Percentiles rank a stretch among this genome's conserved stretches.
Evolutionary conservation across 2,113 vertebrate species (phyloP).

Genomic region (Hystrix cristata): DNA sequence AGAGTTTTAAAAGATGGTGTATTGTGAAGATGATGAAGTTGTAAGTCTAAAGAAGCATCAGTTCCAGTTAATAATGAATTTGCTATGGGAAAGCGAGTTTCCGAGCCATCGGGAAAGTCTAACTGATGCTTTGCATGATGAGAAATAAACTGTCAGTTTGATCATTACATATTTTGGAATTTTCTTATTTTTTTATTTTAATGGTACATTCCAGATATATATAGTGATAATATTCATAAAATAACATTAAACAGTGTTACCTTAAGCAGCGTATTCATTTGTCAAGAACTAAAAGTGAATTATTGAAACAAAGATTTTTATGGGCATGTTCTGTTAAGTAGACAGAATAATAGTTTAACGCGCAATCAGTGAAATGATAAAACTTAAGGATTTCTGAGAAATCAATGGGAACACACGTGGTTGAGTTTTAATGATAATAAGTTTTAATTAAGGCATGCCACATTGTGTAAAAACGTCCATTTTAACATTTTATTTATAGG

Average conservation of each 20-base stretch:
- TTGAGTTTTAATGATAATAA: neutral
- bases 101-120: neutral
- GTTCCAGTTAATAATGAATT: neutral
- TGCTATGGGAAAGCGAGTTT: neutral
- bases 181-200: neutral
- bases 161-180: neutral
- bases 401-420: neutral
- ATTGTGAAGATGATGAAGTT: neutral
- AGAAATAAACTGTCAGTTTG: neutral
- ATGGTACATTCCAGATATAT: too few species aligned
- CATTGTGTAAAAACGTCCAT: neutral
- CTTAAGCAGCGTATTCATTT: neutral
- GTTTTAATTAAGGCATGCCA: neutral
- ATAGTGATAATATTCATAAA: neutral
- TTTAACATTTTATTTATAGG: neutral
- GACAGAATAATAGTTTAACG: neutral
- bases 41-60: neutral
- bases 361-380: neutral
- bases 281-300: neutral
- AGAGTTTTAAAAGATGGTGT: neutral
- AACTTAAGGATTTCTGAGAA: neutral
- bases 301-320: conserved; percentile 32
- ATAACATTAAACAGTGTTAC: neutral
- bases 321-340: neutral
- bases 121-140: neutral